A percentile compares a stretch with the other conserved stretches of the same genome.
Evolutionary conservation across 2,797 vertebrate genomes (phyloP).

Genomic region (Sebastes cheni): DNA sequence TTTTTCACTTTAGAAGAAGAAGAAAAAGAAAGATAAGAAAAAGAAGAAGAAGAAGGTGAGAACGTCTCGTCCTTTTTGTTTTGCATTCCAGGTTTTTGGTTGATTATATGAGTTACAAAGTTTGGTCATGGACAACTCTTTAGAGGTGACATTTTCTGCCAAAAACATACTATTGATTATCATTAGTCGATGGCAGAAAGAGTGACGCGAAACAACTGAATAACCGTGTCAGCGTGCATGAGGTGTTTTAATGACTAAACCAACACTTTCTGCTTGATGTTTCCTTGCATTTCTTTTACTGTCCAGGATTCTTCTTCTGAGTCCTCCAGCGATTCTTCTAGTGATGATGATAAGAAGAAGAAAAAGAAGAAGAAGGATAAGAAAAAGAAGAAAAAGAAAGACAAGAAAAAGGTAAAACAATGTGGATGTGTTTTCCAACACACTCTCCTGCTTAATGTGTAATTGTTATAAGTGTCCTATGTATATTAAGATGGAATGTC

Average conservation of each 20-base stretch:
- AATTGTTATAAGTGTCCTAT: not conserved
- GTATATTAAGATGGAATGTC: not conserved
- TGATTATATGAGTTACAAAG: not conserved
- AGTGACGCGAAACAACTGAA: not conserved
- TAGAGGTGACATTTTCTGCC: not conserved
- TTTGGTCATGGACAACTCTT: not conserved
- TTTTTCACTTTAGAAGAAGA: slow-evolving; percentile 57
- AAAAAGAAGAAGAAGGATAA: slow-evolving; percentile 55
- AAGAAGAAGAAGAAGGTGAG: slow-evolving; percentile 63
- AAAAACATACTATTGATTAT: not conserved
- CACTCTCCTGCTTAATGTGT: not conserved
- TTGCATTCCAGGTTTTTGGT: not conserved
- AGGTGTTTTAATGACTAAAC: not conserved
- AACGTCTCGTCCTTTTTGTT: not conserved
- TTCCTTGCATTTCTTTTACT: not conserved
- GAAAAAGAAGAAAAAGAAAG: slow-evolving; percentile 60
- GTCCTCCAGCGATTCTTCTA: slow-evolving; percentile 31
- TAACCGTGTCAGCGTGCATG: not conserved
- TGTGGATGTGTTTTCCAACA: not conserved
- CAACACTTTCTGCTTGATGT: not conserved
- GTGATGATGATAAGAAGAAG: slow-evolving; percentile 58
- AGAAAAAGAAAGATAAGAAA: slow-evolving; percentile 58
- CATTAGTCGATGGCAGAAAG: not conserved
- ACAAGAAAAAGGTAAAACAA: slow-evolving; percentile 54
- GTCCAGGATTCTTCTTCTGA: slow-evolving; percentile 55